A percentile compares a stretch with the other conserved stretches of the same genome.
These are phyloP conservation scores for Agrochola lychnidis DNA, from an alignment of 2,888 invertebrate species.

Conservation along the genomic window DNA sequence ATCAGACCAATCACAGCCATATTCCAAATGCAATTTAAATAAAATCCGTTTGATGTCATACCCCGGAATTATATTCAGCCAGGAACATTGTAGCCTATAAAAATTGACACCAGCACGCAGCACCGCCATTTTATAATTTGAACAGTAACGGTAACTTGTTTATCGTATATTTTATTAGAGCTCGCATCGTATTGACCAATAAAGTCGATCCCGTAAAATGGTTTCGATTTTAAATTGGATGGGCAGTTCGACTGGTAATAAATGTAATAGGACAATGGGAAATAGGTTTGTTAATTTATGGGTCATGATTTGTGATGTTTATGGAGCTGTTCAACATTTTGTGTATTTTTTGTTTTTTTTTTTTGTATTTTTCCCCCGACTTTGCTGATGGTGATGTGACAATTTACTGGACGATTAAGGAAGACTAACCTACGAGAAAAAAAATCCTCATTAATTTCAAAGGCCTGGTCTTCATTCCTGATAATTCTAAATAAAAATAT, in stretches of 20 bases:
- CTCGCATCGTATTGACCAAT: constrained; percentile 74
- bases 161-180: constrained; percentile 81
- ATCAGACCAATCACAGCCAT: constrained; percentile 22
- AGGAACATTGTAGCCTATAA: constrained; percentile 40
- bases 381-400: background rate
- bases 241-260: constrained; percentile 61
- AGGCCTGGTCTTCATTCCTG: background rate
- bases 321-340: constrained; percentile 11
- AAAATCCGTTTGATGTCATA: constrained; percentile 54
- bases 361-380: too few relatives aligned
- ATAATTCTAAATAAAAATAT: background rate
- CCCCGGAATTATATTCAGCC: constrained; percentile 25
- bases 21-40: constrained; percentile 48
- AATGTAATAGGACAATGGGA: constrained; percentile 58
- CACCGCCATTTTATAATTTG: constrained; percentile 77
- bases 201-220: constrained; percentile 76
- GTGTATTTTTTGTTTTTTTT: too few relatives aligned
- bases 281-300: constrained; percentile 51
- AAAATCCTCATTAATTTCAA: background rate
- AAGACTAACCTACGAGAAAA: too few relatives aligned
- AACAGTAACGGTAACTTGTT: constrained; percentile 73
- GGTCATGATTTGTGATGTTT: constrained; percentile 38
- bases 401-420: too few relatives aligned
- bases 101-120: constrained; percentile 65
- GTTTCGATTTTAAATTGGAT: constrained; percentile 72